Evolutionary conservation across 2,113 vertebrate species (phyloP), one percentile per base, ranked within the genome.

Genomic region (Monopterus albus): DNA sequence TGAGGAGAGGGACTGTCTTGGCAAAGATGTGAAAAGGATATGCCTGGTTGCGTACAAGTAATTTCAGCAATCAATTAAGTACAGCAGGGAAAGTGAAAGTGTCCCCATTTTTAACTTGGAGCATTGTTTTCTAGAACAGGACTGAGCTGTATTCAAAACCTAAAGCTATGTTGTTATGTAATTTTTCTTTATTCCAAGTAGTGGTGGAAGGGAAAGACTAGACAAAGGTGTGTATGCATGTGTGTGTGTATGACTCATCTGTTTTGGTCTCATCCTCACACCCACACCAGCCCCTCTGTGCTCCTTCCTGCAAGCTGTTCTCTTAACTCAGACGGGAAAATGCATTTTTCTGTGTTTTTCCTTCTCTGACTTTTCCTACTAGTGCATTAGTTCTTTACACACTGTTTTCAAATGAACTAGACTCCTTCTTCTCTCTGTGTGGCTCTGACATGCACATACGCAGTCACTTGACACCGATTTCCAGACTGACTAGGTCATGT

Each of bases 1-100:
- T 79, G 83, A 64, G 55, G 70, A 80, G 75, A 84, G 76, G 83
- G 85, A 83, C 82, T 77, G 87, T 84, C 79, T 86, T 89, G 88
- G 87, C 83, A 83, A 81, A 88, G 88, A 89, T 83, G 83, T 82
- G 79, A 73, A 61, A 69, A 59, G 72, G 88, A 86, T 78, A 73
- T 78, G 89, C 84, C 86, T 80, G 84, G 85, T 70, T 87, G 81
- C 73, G 1, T 81, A 78, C 71, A 82, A 67, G 68, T 80, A 40
- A 59, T 85, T 85, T 82, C 77, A 83, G 84, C 81, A 88, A 89
- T 88, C 73, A 87, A 82, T 87, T 87, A 90, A 74, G 68, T 60
- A 62, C 53, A 79, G 61, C 29, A 13, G 26, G 23, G 47, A 73
- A 25, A 55, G 47, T 67, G 78, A 62, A 68, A 52, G 43, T 69